Percentiles rank a stretch among this genome's conserved stretches.
Evolutionary conservation across 2,888 invertebrate species (phyloP).

Genomic region (Podabrus alpinus): DNA sequence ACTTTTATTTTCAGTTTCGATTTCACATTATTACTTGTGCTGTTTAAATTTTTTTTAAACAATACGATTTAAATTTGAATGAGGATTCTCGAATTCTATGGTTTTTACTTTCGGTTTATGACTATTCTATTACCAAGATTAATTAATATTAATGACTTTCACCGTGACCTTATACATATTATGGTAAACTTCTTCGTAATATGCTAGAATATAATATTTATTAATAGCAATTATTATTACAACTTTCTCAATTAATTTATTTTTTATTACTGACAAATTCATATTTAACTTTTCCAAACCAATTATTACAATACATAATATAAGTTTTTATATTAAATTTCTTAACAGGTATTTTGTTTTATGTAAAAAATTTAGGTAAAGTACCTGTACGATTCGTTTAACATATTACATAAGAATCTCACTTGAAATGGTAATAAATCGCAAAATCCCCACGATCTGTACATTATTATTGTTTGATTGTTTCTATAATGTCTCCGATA

Average conservation of each 20-base stretch:
- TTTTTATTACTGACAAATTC: too few relatives aligned
- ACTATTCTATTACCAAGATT: background rate
- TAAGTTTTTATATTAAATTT: too few relatives aligned
- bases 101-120: conserved; percentile 12
- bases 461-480: background rate
- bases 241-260: background rate
- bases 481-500: background rate
- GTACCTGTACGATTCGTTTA: background rate
- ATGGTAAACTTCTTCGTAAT: background rate
- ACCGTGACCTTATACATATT: conserved; percentile 3
- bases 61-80: background rate
- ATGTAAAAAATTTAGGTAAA: background rate
- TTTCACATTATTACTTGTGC: background rate
- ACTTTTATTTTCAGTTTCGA: background rate
- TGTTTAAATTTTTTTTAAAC: background rate
- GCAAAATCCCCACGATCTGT: background rate
- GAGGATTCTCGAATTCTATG: background rate
- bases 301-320: too few relatives aligned
- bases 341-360: too few relatives aligned
- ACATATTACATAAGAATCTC: background rate
- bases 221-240: background rate
- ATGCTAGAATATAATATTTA: background rate
- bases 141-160: conserved; percentile 11
- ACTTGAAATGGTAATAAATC: background rate
- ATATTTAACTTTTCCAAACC: background rate